A percentile compares a stretch with the other conserved stretches of the same genome.
Evolutionary conservation across 2,888 invertebrate genomes (phyloP).

Genomic region (Fissipunctia ypsillon): DNA sequence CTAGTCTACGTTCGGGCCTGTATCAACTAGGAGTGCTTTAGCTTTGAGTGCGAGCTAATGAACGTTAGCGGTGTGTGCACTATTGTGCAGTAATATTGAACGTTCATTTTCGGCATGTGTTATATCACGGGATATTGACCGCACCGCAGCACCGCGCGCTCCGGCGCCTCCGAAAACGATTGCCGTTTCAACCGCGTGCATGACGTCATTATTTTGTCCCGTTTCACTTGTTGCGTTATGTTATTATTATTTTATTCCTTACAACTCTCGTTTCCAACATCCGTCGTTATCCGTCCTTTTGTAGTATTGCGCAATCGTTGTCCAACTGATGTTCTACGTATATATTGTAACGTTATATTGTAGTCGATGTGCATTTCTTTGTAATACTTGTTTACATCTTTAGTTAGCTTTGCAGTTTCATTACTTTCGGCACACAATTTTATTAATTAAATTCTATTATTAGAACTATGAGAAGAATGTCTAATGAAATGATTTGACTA

Average conservation of each 20-base stretch:
- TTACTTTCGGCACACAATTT: not conserved
- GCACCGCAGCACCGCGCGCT: slow-evolving; percentile 45
- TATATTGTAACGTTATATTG: slow-evolving; percentile 1
- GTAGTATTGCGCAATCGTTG: slow-evolving; percentile 35
- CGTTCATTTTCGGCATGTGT: slow-evolving; percentile 24
- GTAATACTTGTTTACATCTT: not conserved
- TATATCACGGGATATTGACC: slow-evolving; percentile 28
- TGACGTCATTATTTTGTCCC: slow-evolving; percentile 40
- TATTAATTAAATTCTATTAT: not conserved
- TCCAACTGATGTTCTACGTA: slow-evolving; percentile 23
- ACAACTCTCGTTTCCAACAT: slow-evolving; percentile 41
- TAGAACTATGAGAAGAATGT: not conserved
- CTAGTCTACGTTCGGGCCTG: not conserved
- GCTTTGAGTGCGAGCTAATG: slow-evolving; percentile 10
- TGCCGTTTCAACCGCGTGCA: slow-evolving; percentile 26
- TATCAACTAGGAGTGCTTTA: slow-evolving; percentile 11
- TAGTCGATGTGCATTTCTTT: slow-evolving; percentile 2
- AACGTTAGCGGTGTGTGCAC: slow-evolving; percentile 8
- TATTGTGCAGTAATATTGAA: slow-evolving; percentile 8
- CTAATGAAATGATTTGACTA: slow-evolving; percentile 1
- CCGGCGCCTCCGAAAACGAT: slow-evolving; percentile 64
- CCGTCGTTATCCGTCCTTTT: slow-evolving; percentile 36
- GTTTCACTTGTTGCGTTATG: slow-evolving; percentile 36
- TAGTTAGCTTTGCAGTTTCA: slow-evolving; percentile 3
- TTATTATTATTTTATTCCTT: slow-evolving; percentile 25